phyloP scores from a whole-genome alignment of 2,797 vertebrate species.

The Danio aesculapii region DNA sequence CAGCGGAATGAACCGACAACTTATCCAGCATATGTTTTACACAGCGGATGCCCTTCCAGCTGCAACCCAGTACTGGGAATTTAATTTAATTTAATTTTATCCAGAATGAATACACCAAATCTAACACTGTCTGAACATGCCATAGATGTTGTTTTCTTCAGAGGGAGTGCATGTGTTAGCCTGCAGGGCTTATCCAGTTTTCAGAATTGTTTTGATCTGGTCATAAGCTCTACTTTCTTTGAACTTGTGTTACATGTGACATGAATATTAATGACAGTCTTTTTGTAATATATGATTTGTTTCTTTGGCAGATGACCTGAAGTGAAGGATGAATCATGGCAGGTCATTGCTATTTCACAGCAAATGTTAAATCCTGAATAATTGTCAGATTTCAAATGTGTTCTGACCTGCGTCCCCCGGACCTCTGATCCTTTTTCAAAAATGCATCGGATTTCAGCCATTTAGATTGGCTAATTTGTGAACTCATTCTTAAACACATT shows the following conservation, averaged over 20 bases:
- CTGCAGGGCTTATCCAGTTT: not conserved
- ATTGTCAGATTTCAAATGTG: not conserved
- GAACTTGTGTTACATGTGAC: constrained; percentile 56
- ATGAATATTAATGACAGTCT: constrained; percentile 51
- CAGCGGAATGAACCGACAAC: too few species aligned
- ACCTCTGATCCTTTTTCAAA: too few species aligned
- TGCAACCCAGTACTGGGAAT: too few species aligned
- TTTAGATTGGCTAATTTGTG: not conserved
- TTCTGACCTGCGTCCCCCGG: not conserved
- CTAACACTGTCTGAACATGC: too few species aligned
- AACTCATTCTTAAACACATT: not conserved
- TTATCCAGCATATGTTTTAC: too few species aligned
- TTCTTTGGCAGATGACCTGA: constrained; percentile 15
- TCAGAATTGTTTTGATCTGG: constrained; percentile 58
- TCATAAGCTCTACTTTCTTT: constrained; percentile 63
- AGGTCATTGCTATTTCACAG: constrained; percentile 7
- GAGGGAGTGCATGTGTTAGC: constrained; percentile 2
- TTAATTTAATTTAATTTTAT: not conserved
- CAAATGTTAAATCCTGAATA: constrained; percentile 25
- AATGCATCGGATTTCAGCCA: not conserved
- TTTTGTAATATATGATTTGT: not conserved
- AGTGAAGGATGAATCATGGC: constrained; percentile 6
- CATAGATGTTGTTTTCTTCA: not conserved
- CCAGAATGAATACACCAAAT: not conserved
- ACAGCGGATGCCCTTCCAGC: too few species aligned